phyloP scores from a whole-genome alignment of 1,140 invertebrate genomes.

The Mamestra configurata region DNA sequence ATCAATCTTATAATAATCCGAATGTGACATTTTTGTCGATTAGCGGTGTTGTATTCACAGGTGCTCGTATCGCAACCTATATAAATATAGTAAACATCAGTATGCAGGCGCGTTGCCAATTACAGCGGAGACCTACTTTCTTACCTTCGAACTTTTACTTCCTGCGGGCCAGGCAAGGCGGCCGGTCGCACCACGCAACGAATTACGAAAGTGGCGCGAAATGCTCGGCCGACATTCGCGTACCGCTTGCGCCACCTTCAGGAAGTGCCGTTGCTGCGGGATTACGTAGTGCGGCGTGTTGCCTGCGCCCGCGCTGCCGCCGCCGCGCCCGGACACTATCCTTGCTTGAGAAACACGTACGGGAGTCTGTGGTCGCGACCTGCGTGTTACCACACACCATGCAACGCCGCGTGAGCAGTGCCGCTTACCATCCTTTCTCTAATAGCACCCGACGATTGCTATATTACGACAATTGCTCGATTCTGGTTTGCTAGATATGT shows the following conservation, averaged over 20 bases:
- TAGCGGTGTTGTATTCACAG: slow-evolving; percentile 54
- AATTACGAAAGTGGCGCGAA: slow-evolving; percentile 87
- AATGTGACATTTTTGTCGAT: slow-evolving; percentile 30
- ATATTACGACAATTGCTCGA: slow-evolving; percentile 19
- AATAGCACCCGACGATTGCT: slow-evolving; percentile 18
- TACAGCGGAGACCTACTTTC: slow-evolving; percentile 87
- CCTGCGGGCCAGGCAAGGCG: slow-evolving; percentile 84
- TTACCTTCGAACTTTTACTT: slow-evolving; percentile 88
- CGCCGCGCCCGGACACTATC: slow-evolving; percentile 58
- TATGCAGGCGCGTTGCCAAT: slow-evolving; percentile 86
- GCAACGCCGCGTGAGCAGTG: slow-evolving; percentile 25
- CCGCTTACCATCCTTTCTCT: slow-evolving; percentile 47
- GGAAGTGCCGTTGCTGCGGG: slow-evolving; percentile 84
- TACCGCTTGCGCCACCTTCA: slow-evolving; percentile 85
- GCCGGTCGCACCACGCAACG: slow-evolving; percentile 85
- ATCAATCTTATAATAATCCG: background rate
- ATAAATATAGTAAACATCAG: slow-evolving; percentile 77
- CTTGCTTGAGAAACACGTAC: slow-evolving; percentile 62
- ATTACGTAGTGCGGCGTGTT: slow-evolving; percentile 77
- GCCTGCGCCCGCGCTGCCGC: slow-evolving; percentile 56
- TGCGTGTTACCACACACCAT: slow-evolving; percentile 51
- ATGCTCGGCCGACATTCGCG: slow-evolving; percentile 87
- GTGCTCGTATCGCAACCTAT: slow-evolving; percentile 76
- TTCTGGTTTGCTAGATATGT: slow-evolving; percentile 22
- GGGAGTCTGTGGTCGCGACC: slow-evolving; percentile 62